Evolutionary conservation across 2,797 vertebrate species (phyloP), one percentile per base, ranked within the genome.

Genomic region (Lepilemur septentrionalis): DNA sequence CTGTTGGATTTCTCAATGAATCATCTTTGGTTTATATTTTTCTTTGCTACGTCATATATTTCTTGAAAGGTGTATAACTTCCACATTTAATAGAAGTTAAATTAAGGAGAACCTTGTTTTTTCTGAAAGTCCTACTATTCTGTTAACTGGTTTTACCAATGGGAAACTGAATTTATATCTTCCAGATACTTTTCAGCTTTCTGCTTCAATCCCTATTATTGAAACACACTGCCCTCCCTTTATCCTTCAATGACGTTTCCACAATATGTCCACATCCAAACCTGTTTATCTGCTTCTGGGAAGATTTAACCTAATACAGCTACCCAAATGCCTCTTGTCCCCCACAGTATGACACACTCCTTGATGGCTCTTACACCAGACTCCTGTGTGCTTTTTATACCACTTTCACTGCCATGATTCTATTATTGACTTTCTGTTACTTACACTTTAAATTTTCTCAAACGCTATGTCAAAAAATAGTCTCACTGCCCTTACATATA

Each of bases 131-230:
- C 1, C 35, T 84, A n/a, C 9, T 23, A 46, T 18, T 76, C 41
- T 48, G 5, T 41, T 89, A 63, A 92, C 4, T 2, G 38, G 32
- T 90, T 94, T 90, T 65, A 88, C 73, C 35, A 61, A 1, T 81
- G 76, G 14, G 9, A 93, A 92, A 89, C 82, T 78, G 87, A 89
- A 84, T 81, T 85, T 70, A 38, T 81, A 11, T 79, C 25, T 94
- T 93, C 22, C 15, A 73, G 28, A 28, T 57, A 48, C 25, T 52
- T 88, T 72, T 30, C 9, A 78, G 15, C 12, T 83, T 65, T 95
- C 81, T 59, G 63, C 30, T 95, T 96, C 32, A 91, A 57, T 85
- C 1, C 2, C 23, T 80, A 9, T 38, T 93, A 61, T n/a, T 89
- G 41, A 78, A 94, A 81, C 32, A 52, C 59, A 92, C 30, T 28